These are phyloP conservation scores for Drosophila colorata DNA, from an alignment of 2,888 invertebrate genomes.

Conservation along the genomic window DNA sequence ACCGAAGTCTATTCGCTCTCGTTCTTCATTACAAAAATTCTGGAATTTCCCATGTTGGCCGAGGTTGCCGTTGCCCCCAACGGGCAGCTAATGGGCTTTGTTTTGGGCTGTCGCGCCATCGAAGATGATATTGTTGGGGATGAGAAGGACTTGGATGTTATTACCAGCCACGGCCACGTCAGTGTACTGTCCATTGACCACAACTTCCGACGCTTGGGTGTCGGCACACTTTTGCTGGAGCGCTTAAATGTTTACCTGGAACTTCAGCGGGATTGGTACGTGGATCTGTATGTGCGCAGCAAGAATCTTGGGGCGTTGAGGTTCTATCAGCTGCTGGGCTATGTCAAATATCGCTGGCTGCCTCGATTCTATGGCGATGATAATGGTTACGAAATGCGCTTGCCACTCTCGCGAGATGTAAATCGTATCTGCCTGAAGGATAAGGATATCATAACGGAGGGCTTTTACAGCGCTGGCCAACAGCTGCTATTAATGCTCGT, in stretches of 20 bases:
- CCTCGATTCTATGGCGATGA: slow-evolving; percentile 44
- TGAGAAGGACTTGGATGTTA: neutral
- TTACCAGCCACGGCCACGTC: slow-evolving; percentile 47
- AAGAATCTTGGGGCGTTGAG: slow-evolving; percentile 38
- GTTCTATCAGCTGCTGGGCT: slow-evolving; percentile 52
- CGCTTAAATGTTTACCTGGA: slow-evolving; percentile 31
- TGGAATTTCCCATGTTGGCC: slow-evolving; percentile 45
- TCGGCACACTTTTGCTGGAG: slow-evolving; percentile 34
- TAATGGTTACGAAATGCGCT: slow-evolving; percentile 56
- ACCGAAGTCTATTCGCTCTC: slow-evolving; percentile 40
- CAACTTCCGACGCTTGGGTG: slow-evolving; percentile 53
- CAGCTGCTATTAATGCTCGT: slow-evolving; percentile 12
- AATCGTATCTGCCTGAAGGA: slow-evolving; percentile 6
- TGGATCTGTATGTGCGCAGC: slow-evolving; percentile 54
- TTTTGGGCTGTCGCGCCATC: slow-evolving; percentile 24
- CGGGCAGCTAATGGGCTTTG: slow-evolving; percentile 29
- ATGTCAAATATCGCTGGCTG: slow-evolving; percentile 24
- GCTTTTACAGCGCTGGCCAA: neutral
- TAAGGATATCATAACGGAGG: neutral
- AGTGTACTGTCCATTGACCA: slow-evolving; percentile 31
- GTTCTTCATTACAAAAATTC: slow-evolving; percentile 26
- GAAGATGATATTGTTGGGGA: neutral
- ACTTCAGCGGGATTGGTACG: slow-evolving; percentile 24
- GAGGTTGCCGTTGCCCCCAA: slow-evolving; percentile 37
- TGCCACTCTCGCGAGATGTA: slow-evolving; percentile 43